These are phyloP conservation scores for Tachina lurida DNA, from an alignment of 2,888 invertebrate genomes.

Conservation along the genomic window DNA sequence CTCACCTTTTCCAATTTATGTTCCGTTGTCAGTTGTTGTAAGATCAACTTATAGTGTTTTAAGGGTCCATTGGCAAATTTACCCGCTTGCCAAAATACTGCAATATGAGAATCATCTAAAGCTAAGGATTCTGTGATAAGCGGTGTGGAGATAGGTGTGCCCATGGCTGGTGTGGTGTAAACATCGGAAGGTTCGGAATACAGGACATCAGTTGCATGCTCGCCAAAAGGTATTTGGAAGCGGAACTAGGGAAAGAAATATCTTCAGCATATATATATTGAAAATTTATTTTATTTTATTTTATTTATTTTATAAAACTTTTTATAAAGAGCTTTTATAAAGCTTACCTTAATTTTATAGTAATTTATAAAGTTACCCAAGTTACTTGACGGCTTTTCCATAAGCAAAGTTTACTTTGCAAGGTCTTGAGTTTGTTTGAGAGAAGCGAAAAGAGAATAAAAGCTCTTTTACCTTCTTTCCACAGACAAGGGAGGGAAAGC, in stretches of 20 bases:
- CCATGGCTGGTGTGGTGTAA: constrained; percentile 89
- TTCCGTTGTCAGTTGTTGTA: constrained; percentile 84
- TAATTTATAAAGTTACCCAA: no score
- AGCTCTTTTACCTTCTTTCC: no score
- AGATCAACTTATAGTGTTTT: constrained; percentile 91
- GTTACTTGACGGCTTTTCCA: no score
- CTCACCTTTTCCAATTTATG: constrained; percentile 87
- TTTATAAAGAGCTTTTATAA: no score
- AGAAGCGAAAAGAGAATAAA: no score
- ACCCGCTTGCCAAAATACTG: constrained; percentile 94
- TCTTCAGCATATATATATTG: no score
- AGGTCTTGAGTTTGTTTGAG: no score
- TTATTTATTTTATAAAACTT: no score
- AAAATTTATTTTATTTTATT: no score
- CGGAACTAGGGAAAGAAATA: constrained; percentile 87
- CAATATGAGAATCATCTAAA: constrained; percentile 91
- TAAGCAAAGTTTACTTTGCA: no score
- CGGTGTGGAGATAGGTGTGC: constrained; percentile 90
- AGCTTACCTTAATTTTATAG: no score
- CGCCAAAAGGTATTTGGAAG: constrained; percentile 90
- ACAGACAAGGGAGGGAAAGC: no score
- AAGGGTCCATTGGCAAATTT: constrained; percentile 94
- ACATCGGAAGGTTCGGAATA: constrained; percentile 90
- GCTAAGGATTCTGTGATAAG: constrained; percentile 89
- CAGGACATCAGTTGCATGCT: constrained; percentile 87